phyloP scores from a whole-genome alignment of 2,888 invertebrate species.

The Dolichomitus sp. region DNA sequence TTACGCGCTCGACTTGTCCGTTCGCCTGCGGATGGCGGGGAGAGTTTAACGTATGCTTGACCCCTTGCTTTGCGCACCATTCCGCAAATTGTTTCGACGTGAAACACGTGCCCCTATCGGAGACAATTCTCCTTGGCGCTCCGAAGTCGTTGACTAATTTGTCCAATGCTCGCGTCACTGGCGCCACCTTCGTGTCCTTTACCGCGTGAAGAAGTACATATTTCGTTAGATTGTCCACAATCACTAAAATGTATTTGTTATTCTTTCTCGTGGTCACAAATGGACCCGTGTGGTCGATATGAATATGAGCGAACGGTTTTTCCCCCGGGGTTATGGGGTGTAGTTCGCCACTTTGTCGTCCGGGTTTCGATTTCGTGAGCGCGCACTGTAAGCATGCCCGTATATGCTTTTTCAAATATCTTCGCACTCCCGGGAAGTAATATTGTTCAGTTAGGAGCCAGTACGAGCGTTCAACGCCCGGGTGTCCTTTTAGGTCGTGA shows the following conservation, averaged over 20 bases:
- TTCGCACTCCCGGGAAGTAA: conserved; percentile 37
- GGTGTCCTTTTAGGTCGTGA: conserved; percentile 7
- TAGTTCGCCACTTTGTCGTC: conserved; percentile 59
- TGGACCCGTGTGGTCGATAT: conserved; percentile 64
- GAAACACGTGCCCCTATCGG: conserved; percentile 62
- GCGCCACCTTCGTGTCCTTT: neutral
- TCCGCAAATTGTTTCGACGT: conserved; percentile 28
- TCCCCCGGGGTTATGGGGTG: conserved; percentile 65
- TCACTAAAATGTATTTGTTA: conserved; percentile 50
- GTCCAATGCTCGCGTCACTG: conserved; percentile 22
- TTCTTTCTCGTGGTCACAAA: conserved; percentile 49
- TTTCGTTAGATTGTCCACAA: conserved; percentile 40
- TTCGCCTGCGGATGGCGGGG: conserved; percentile 63
- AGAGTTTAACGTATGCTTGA: conserved; percentile 56
- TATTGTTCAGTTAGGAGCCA: neutral
- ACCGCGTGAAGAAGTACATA: neutral
- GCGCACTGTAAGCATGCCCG: conserved; percentile 59
- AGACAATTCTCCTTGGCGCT: conserved; percentile 56
- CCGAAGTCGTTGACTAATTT: conserved; percentile 60
- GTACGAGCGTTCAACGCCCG: conserved; percentile 26
- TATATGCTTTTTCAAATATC: conserved; percentile 11
- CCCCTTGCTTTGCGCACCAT: conserved; percentile 3
- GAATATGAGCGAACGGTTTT: no score
- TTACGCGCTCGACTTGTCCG: conserved; percentile 59
- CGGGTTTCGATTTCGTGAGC: conserved; percentile 23